These are phyloP conservation scores for Cetoscarus ocellatus DNA, from an alignment of 2,797 vertebrate species.

Conservation along the genomic window DNA sequence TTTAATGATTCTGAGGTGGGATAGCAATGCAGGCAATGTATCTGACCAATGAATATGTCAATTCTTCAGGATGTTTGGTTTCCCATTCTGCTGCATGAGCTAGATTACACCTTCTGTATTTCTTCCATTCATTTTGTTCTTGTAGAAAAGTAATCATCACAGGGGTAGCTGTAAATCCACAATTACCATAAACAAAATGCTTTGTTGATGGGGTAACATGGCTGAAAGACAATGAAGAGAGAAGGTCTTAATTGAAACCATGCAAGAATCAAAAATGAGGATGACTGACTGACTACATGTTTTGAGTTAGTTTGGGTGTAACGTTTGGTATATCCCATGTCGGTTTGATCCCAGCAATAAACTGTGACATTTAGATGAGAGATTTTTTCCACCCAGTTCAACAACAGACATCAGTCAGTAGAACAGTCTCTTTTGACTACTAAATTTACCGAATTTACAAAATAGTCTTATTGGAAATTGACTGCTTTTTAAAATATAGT, in stretches of 20 bases:
- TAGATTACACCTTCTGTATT: conserved; percentile 24
- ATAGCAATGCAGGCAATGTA: conserved; percentile 72
- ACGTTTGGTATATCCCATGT: conserved; percentile 46
- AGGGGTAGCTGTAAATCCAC: not conserved
- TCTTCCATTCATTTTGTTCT: not conserved
- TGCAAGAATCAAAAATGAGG: conserved; percentile 22
- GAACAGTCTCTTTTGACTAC: conserved; percentile 6
- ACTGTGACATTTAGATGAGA: conserved; percentile 44
- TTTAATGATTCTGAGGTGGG: conserved; percentile 65
- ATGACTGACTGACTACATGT: conserved; percentile 48
- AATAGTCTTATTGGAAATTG: not conserved
- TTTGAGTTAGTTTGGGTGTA: conserved; percentile 69
- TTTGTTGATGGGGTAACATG: conserved; percentile 18
- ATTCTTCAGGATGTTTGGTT: conserved; percentile 41
- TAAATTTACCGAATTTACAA: not conserved
- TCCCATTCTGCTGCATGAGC: conserved; percentile 19
- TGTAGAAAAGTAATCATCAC: conserved; percentile 7
- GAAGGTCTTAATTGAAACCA: conserved; percentile 45
- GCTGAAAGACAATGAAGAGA: conserved; percentile 28
- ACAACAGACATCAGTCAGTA: not conserved
- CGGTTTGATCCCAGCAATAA: conserved; percentile 63
- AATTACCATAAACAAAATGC: not conserved
- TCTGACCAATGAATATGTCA: conserved; percentile 46
- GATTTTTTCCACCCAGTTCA: conserved; percentile 44
- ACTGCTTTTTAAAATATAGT: not conserved